phyloP scores from a whole-genome alignment of 2,888 invertebrate species.

The Epirrhoe alternata region DNA sequence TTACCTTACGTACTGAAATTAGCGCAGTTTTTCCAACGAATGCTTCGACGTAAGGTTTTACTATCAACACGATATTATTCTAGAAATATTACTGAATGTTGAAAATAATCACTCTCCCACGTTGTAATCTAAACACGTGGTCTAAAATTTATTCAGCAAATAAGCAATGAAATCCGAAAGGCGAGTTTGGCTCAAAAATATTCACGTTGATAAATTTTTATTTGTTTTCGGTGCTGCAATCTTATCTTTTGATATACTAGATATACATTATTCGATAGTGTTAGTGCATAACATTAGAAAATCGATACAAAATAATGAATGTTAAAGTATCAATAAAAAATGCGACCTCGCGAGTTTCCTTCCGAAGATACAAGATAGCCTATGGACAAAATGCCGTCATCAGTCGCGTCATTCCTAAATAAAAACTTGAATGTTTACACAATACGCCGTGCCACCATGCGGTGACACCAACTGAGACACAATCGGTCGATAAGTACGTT shows the following conservation, averaged over 20 bases:
- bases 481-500: conserved; percentile 38
- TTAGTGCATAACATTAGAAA: background rate
- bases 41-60: background rate
- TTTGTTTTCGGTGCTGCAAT: conserved; percentile 9
- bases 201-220: conserved; percentile 15
- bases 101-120: conserved; percentile 30
- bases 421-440: conserved; percentile 49
- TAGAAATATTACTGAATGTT: conserved; percentile 14
- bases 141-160: conserved; percentile 11
- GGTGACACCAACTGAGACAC: conserved; percentile 41
- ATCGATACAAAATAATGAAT: background rate
- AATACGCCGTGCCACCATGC: conserved; percentile 32
- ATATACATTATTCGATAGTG: background rate
- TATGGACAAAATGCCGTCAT: conserved; percentile 44
- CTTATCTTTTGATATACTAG: conserved; percentile 24
- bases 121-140: conserved; percentile 23
- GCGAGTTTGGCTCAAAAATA: background rate
- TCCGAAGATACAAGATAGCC: conserved; percentile 47
- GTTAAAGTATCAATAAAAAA: conserved; percentile 46
- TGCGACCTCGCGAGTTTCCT: conserved; percentile 45
- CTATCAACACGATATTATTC: background rate
- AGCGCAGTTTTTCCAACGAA: background rate
- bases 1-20: conserved; percentile 6
- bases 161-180: background rate
- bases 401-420: conserved; percentile 53